A percentile compares a stretch with the other conserved stretches of the same genome.
Conservation (phyloP, 2,113 vertebrate species). For the Nothoprocta perdicaria region DNA sequence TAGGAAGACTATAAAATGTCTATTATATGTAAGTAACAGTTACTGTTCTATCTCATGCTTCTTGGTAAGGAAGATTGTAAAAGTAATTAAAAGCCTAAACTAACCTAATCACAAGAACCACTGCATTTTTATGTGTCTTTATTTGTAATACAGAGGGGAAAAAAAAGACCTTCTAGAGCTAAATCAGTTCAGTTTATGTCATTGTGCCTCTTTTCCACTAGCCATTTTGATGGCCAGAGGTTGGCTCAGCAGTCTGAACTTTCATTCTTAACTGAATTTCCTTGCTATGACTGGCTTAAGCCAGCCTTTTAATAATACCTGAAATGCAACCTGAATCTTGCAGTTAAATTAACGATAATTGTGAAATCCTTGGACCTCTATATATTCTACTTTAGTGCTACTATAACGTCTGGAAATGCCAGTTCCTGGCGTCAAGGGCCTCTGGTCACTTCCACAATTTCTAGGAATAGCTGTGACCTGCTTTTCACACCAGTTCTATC, state of each 20-base stretch:
- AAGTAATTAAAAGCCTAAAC: constrained; percentile 38
- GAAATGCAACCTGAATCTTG: constrained; percentile 28
- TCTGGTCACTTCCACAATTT: constrained; percentile 46
- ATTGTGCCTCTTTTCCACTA: not conserved
- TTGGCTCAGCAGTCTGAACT: not conserved
- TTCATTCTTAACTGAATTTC: not conserved
- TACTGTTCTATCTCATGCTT: not conserved
- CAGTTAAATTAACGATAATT: constrained; percentile 16
- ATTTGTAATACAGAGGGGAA: not conserved
- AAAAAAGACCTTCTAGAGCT: not conserved
- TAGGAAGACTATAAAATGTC: constrained; percentile 17
- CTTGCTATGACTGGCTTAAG: not conserved
- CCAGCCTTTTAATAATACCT: constrained; percentile 15
- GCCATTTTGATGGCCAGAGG: not conserved
- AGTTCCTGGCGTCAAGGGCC: constrained; percentile 58
- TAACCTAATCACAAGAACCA: not conserved
- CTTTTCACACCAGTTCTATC: constrained; percentile 37
- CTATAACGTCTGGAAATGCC: constrained; percentile 45
- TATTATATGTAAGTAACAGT: constrained; percentile 18
- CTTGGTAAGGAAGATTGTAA: constrained; percentile 1
- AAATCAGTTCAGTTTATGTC: not conserved
- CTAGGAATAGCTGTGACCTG: constrained; percentile 70
- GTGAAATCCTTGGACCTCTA: not conserved
- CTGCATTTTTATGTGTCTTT: not conserved
- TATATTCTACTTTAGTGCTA: not conserved